phyloP scores from a whole-genome alignment of 2,888 invertebrate genomes.

The Dryobotodes eremita region DNA sequence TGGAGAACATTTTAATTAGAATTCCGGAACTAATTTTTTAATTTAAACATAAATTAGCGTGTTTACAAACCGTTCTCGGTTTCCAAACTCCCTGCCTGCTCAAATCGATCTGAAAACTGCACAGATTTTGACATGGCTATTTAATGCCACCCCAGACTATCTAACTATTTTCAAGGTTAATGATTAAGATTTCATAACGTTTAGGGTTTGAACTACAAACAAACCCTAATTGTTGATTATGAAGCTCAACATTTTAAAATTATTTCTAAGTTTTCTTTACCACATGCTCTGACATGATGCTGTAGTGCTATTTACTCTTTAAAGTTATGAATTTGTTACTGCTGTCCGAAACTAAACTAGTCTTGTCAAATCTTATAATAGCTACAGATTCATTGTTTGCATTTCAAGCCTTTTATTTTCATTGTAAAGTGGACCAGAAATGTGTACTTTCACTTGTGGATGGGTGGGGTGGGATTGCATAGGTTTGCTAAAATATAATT shows the following conservation, averaged over 20 bases:
- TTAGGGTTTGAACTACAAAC: not conserved
- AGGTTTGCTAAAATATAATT: not conserved
- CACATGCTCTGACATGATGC: too few relatives aligned
- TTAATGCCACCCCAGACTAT: not conserved
- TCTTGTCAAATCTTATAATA: not conserved
- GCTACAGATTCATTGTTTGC: too few relatives aligned
- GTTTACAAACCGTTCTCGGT: not conserved
- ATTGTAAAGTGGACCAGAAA: not conserved
- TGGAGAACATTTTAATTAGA: not conserved
- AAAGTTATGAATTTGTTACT: not conserved
- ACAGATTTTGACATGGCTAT: not conserved
- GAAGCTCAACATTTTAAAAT: not conserved
- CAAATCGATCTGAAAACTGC: not conserved
- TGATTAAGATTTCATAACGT: not conserved
- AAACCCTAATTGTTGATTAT: not conserved
- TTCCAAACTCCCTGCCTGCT: not conserved
- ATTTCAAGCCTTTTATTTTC: constrained; percentile 8
- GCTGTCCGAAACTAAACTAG: not conserved
- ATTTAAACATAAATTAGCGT: not conserved
- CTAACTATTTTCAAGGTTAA: constrained; percentile 1
- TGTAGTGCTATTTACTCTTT: not conserved
- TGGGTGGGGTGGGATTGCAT: constrained; percentile 21
- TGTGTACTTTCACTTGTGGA: constrained; percentile 35
- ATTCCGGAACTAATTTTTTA: not conserved
- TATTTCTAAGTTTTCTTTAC: too few relatives aligned